Percentiles rank a stretch among this genome's conserved stretches.
phyloP scores from a whole-genome alignment of 2,113 vertebrate species.

The Malaclemys terrapin region DNA sequence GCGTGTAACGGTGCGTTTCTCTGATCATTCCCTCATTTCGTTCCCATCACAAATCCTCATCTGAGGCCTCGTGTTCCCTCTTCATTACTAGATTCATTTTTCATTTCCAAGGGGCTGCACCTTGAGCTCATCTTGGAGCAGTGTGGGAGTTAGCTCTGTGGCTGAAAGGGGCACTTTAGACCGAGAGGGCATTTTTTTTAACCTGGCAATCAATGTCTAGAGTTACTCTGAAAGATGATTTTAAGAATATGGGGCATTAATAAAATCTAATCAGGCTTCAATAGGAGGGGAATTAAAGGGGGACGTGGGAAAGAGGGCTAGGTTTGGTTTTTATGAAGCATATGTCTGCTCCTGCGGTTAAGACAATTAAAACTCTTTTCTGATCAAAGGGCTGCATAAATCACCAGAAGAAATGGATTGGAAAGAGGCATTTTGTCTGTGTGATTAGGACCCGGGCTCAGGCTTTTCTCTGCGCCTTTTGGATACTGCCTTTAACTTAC shows the following conservation, averaged over 20 bases:
- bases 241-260: neutral
- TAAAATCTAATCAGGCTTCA: neutral
- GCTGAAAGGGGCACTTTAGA: neutral
- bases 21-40: neutral
- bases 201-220: fast-evolving
- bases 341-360: conserved; percentile 52
- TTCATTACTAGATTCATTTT: neutral
- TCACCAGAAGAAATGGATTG: conserved; percentile 42
- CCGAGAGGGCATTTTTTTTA: neutral
- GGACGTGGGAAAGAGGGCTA: neutral
- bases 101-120: neutral
- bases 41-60: neutral
- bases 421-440: conserved; percentile 52
- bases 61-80: neutral
- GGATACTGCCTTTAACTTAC: conserved; percentile 13
- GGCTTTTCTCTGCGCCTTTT: neutral
- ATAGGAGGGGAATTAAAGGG: neutral
- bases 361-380: conserved; percentile 64
- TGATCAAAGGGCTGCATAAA: conserved; percentile 72
- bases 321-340: conserved; percentile 62
- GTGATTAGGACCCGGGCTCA: neutral
- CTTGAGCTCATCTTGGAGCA: neutral
- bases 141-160: neutral
- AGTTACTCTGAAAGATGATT: neutral
- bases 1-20: neutral